phyloP scores from a whole-genome alignment of 2,888 invertebrate genomes.

The Erebia ligea region DNA sequence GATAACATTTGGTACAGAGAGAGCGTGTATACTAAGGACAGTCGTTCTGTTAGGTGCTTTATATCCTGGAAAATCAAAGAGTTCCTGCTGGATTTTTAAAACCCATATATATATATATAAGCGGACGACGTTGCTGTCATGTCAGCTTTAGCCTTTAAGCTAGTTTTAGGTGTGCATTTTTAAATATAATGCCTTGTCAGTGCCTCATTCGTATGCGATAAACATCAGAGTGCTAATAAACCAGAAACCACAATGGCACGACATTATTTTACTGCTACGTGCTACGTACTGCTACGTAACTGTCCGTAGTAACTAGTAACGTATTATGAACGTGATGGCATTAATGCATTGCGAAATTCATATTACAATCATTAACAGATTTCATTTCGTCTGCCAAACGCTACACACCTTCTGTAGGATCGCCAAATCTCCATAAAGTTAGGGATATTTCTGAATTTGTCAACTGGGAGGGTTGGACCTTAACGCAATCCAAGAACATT shows the following conservation, averaged over 20 bases:
- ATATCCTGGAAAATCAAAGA: too few species aligned
- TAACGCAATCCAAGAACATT: too few species aligned
- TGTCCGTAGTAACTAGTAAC: constrained; percentile 22
- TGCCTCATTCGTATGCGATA: not conserved
- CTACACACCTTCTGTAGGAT: constrained; percentile 1
- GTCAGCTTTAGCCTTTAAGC: too few species aligned
- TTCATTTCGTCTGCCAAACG: constrained; percentile 30
- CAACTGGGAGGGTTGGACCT: too few species aligned
- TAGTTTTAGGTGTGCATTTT: not conserved
- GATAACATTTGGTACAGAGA: too few species aligned
- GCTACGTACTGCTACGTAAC: not conserved
- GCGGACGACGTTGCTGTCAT: too few species aligned
- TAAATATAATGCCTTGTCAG: not conserved
- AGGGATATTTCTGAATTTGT: not conserved
- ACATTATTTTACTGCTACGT: not conserved
- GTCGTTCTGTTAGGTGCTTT: too few species aligned
- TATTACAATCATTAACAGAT: constrained; percentile 45
- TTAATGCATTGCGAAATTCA: constrained; percentile 49
- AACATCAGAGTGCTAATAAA: constrained; percentile 1
- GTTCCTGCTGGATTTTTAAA: too few species aligned
- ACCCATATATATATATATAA: too few species aligned
- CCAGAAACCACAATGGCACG: not conserved
- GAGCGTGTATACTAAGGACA: too few species aligned
- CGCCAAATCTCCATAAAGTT: not conserved
- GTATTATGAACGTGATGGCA: constrained; percentile 47